Evolutionary conservation across 37 sponge, comb jelly and placozoan species (phyloP).

Genomic region (Hexactinellida sp.): DNA sequence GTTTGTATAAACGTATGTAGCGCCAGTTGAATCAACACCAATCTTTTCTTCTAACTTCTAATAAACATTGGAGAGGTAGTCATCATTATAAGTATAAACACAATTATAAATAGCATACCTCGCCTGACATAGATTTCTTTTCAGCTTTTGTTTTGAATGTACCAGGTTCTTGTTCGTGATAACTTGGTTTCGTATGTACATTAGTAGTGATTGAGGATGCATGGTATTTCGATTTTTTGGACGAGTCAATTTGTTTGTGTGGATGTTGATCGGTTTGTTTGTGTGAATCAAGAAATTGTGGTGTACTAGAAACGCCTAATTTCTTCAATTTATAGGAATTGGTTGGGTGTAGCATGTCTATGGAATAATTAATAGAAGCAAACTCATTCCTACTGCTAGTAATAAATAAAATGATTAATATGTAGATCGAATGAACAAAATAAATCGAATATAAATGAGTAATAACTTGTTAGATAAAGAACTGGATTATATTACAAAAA

Average conservation of each 20-base stretch:
- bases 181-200: not conserved
- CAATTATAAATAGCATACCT: not conserved
- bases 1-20: constrained; percentile 50
- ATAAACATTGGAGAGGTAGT: not conserved
- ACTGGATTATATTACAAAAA: not conserved
- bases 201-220: not conserved
- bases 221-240: not conserved
- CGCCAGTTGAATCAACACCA: constrained; percentile 44
- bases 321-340: not conserved
- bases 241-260: not conserved
- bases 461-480: not conserved
- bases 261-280: not conserved
- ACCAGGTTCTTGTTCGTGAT: not conserved
- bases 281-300: not conserved
- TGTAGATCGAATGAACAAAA: not conserved
- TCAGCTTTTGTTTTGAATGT: constrained; percentile 1
- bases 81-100: not conserved
- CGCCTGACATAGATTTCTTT: not conserved
- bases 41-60: constrained; percentile 41
- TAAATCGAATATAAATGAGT: not conserved
- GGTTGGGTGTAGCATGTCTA: not conserved
- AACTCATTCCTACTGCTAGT: not conserved
- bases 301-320: not conserved
- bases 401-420: not conserved
- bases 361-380: not conserved